These are phyloP conservation scores for Lucilia sericata DNA, from an alignment of 1,140 invertebrate species.

Conservation along the genomic window DNA sequence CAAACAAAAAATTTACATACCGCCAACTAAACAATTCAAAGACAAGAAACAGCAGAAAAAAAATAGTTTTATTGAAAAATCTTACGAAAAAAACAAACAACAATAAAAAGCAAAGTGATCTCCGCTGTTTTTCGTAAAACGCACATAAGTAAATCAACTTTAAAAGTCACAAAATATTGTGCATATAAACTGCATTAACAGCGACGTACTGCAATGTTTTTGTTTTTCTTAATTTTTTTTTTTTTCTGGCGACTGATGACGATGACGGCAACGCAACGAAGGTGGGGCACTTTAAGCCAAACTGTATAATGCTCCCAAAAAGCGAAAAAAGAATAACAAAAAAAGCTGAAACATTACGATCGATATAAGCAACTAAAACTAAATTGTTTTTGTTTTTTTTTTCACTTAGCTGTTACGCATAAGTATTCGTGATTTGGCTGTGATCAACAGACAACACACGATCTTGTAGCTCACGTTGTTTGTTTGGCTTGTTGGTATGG, in stretches of 20 bases:
- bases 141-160: conserved; percentile 24
- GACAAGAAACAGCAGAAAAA: conserved; percentile 8
- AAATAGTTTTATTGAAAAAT: not conserved
- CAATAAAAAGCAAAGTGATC: conserved; percentile 30
- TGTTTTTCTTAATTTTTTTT: not conserved
- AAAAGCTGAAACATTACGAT: not conserved
- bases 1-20: conserved; percentile 37
- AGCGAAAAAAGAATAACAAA: not conserved
- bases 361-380: not conserved
- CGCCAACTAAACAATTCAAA: conserved; percentile 40
- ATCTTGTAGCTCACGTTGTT: conserved; percentile 8
- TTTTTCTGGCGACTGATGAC: conserved; percentile 2
- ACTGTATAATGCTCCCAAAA: conserved; percentile 6
- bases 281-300: conserved; percentile 34
- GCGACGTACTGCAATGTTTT: not conserved
- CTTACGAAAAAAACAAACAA: not conserved
- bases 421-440: conserved; percentile 27
- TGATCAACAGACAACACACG: conserved; percentile 14
- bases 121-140: not conserved
- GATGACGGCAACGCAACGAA: conserved; percentile 23
- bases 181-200: conserved; percentile 9
- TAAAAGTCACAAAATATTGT: not conserved
- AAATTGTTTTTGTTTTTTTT: not conserved
- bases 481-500: not conserved
- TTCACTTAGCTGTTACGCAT: conserved; percentile 31